Percentiles rank a stretch among this genome's conserved stretches.
Conservation (phyloP, 2,888 invertebrate genomes). For the Rugalucina vietnamica region DNA sequence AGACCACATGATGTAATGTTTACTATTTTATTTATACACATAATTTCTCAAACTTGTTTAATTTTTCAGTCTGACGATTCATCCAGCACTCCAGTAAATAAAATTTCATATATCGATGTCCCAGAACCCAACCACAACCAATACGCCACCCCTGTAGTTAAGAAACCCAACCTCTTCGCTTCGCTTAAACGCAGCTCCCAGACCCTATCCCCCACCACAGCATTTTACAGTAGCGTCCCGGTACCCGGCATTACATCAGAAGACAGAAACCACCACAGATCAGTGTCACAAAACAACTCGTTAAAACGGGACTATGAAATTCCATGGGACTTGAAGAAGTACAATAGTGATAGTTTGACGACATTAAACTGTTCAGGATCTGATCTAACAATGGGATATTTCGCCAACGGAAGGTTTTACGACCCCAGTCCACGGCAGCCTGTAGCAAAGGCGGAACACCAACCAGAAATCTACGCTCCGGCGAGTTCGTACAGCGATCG, state of each 20-base stretch:
- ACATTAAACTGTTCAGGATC: conserved; percentile 61
- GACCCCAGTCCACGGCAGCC: conserved; percentile 74
- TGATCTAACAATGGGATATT: conserved; percentile 73
- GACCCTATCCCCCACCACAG: conserved; percentile 60
- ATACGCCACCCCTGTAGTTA: conserved; percentile 67
- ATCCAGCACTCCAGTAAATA: conserved; percentile 64
- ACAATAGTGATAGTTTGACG: conserved; percentile 52
- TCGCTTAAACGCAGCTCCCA: conserved; percentile 62
- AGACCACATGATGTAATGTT: no score
- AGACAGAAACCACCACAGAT: conserved; percentile 60
- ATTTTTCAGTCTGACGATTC: conserved; percentile 63
- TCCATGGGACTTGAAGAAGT: conserved; percentile 58
- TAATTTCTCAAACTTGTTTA: no score
- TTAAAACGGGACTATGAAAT: conserved; percentile 60
- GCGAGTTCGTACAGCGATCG: conserved; percentile 79
- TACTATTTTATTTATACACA: no score
- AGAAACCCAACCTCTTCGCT: conserved; percentile 57
- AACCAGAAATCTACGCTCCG: conserved; percentile 75
- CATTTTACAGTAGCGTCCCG: conserved; percentile 77
- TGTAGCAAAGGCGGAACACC: conserved; percentile 6
- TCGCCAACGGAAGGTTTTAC: conserved; percentile 77
- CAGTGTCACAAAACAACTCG: conserved; percentile 62
- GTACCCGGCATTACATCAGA: conserved; percentile 70
- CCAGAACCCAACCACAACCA: conserved; percentile 61
- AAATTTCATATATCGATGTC: conserved; percentile 76